phyloP scores from a whole-genome alignment of 2,888 invertebrate genomes.

The Pristionchus exspectatus region DNA sequence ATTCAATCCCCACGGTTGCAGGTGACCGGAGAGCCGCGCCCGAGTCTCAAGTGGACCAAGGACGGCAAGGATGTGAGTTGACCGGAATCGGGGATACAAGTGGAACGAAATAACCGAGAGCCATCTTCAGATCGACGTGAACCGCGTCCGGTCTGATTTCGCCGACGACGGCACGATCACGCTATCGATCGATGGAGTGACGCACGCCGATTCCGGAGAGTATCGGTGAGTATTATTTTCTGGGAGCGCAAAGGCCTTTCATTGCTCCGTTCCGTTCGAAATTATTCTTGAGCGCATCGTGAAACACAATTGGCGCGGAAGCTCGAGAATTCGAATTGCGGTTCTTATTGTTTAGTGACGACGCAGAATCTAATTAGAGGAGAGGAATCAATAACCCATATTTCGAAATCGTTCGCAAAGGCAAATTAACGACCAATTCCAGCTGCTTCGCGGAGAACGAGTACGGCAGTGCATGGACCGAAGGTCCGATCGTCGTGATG shows the following conservation, averaged over 20 bases:
- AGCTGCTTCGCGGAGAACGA: conserved; percentile 90
- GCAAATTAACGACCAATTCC: conserved; percentile 29
- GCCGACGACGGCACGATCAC: conserved; percentile 75
- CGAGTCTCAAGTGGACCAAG: conserved; percentile 94
- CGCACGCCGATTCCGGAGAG: conserved; percentile 73
- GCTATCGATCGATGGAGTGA: conserved; percentile 70
- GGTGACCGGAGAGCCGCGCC: conserved; percentile 92
- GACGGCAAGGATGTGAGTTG: conserved; percentile 82
- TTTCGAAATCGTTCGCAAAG: no score
- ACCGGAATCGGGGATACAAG: no score
- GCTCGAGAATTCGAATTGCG: background rate
- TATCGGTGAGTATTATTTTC: conserved; percentile 64
- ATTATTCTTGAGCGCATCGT: background rate
- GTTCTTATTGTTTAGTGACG: no score
- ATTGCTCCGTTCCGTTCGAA: background rate
- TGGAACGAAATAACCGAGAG: background rate
- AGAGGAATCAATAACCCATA: no score
- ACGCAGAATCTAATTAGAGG: no score
- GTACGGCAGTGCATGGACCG: conserved; percentile 77
- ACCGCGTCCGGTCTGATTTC: conserved; percentile 71
- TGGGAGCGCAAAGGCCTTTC: background rate
- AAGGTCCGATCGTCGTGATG: conserved; percentile 75
- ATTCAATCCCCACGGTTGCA: conserved; percentile 85
- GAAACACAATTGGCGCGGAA: background rate
- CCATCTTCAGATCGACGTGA: conserved; percentile 78